A percentile compares a stretch with the other conserved stretches of the same genome.
phyloP scores from a whole-genome alignment of 2,113 vertebrate species.

The Marcusenius ussheri region DNA sequence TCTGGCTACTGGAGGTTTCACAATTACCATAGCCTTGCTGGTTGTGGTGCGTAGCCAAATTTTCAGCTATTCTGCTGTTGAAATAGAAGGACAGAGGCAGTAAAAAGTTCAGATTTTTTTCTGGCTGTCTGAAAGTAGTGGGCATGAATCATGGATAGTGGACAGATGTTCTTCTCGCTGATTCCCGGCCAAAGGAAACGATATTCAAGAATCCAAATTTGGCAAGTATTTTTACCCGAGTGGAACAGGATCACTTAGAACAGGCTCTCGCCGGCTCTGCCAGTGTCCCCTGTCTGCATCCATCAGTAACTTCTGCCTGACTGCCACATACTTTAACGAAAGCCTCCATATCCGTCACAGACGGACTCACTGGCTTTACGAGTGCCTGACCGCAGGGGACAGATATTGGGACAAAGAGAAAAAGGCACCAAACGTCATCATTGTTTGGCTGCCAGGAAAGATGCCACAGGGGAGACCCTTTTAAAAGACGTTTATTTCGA shows the following conservation, averaged over 20 bases:
- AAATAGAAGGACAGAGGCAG: background rate
- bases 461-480: background rate
- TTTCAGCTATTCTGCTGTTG: background rate
- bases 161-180: background rate
- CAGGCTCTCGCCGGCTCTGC: background rate
- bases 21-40: background rate
- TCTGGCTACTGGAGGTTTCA: background rate
- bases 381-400: background rate
- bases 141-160: background rate
- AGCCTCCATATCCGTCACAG: background rate
- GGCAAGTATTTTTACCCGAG: background rate
- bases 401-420: background rate
- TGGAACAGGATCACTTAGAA: background rate
- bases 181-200: background rate
- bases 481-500: background rate
- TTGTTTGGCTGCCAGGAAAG: background rate
- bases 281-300: background rate
- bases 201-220: background rate
- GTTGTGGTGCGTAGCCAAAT: background rate
- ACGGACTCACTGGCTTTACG: background rate
- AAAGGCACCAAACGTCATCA: background rate
- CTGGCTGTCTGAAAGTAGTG: background rate
- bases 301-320: background rate
- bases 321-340: background rate
- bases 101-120: background rate